Conservation (phyloP, 2,113 vertebrate genomes). For the Xiphias gladius region DNA sequence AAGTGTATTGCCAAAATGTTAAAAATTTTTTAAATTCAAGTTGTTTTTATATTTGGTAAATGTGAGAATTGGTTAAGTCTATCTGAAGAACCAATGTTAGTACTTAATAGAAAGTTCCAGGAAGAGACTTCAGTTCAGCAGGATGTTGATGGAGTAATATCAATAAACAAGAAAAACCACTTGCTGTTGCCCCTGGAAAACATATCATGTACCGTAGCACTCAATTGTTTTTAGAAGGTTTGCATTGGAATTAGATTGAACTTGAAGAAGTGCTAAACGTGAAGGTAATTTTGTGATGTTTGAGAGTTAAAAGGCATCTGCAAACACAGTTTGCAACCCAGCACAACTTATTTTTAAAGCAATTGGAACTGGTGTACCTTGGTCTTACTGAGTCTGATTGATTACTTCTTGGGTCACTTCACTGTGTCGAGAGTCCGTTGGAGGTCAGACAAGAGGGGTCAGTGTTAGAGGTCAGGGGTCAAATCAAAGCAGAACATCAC, state of each 20-base stretch:
- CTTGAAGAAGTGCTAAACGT: slow-evolving; percentile 81
- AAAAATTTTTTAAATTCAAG: neutral
- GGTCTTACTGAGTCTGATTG: slow-evolving; percentile 41
- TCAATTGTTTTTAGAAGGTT: slow-evolving; percentile 20
- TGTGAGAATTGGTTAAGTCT: neutral
- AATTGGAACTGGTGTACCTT: slow-evolving; percentile 20
- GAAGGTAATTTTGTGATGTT: slow-evolving; percentile 35
- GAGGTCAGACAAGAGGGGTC: slow-evolving; percentile 63
- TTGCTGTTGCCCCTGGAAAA: neutral
- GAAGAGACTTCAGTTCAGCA: neutral
- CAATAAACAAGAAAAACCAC: neutral
- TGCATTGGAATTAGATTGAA: slow-evolving; percentile 44
- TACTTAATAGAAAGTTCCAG: neutral
- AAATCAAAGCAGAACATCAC: slow-evolving; percentile 72
- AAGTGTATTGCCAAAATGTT: neutral
- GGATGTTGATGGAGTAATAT: neutral
- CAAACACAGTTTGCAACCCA: slow-evolving; percentile 76
- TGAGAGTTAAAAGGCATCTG: slow-evolving; percentile 56
- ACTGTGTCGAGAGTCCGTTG: slow-evolving; percentile 72
- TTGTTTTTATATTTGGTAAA: neutral
- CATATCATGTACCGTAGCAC: neutral
- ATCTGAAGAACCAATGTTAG: neutral
- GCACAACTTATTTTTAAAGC: slow-evolving; percentile 29
- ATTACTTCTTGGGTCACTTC: slow-evolving; percentile 71
- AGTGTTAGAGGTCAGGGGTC: slow-evolving; percentile 73